Evolutionary conservation across 2,888 invertebrate genomes (phyloP).

Genomic region (Plebejus anna): DNA sequence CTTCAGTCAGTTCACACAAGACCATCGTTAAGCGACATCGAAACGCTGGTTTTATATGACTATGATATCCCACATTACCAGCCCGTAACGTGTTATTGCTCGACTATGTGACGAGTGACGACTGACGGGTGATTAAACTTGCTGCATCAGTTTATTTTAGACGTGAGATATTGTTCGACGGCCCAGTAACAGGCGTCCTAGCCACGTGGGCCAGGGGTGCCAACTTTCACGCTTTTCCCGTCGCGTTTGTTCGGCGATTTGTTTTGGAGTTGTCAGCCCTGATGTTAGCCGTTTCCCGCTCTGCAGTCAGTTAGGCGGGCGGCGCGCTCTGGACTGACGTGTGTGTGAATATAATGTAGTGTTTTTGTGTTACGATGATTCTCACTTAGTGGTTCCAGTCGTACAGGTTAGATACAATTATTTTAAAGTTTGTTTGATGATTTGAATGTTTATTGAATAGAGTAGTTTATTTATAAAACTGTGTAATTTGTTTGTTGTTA

Average conservation of each 20-base stretch:
- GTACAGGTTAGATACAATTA: background rate
- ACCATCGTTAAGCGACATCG: no score
- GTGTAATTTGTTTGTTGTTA: background rate
- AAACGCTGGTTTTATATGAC: no score
- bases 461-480: background rate
- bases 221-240: background rate
- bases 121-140: conserved; percentile 19
- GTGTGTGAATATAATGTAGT: conserved; percentile 1
- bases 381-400: background rate
- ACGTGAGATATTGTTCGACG: conserved; percentile 21
- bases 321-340: conserved; percentile 7
- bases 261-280: background rate
- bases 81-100: background rate
- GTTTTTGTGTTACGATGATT: background rate
- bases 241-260: background rate
- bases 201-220: conserved; percentile 33
- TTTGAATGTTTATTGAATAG: background rate
- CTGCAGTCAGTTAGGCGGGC: conserved; percentile 4
- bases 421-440: background rate
- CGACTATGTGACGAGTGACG: conserved; percentile 7
- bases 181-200: conserved; percentile 30
- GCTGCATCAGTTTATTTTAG: conserved; percentile 21
- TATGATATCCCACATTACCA: background rate
- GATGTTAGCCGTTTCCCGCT: conserved; percentile 9
- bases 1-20: no score